Evolutionary conservation across 2,888 invertebrate species (phyloP).

Genomic region (Agrochola lychnidis): DNA sequence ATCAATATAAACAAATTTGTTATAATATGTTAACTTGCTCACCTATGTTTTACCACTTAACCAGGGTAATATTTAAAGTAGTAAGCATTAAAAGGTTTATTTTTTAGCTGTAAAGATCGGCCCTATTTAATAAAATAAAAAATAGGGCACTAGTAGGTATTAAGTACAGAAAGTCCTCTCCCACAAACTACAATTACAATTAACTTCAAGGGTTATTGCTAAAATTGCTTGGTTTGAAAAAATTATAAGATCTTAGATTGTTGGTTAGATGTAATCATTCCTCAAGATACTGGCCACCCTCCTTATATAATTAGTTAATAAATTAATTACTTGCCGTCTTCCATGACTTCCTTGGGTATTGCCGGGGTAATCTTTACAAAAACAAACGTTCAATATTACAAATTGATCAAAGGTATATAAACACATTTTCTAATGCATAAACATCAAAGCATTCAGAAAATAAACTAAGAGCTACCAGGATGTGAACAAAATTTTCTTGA

Average conservation of each 20-base stretch:
- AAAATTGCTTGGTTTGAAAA: too few species aligned
- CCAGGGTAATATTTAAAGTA: neutral
- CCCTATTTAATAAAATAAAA: neutral
- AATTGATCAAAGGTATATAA: constrained; percentile 18
- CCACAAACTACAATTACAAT: neutral
- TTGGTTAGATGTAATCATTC: neutral
- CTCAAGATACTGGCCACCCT: neutral
- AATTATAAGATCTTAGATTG: too few species aligned
- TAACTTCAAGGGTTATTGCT: neutral
- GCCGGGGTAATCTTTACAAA: neutral
- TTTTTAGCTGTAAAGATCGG: neutral
- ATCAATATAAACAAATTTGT: neutral
- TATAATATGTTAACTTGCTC: neutral
- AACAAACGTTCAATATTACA: constrained; percentile 8
- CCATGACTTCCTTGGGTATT: neutral
- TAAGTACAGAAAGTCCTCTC: too few species aligned
- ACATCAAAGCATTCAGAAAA: constrained; percentile 28
- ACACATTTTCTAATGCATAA: constrained; percentile 11
- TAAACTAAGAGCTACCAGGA: constrained; percentile 25
- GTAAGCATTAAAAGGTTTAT: neutral
- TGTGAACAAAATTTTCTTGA: constrained; percentile 53
- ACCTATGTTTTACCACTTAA: neutral
- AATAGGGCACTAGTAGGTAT: neutral
- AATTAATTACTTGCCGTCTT: neutral
- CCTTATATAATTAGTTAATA: neutral